Conservation (phyloP, 2,888 invertebrate genomes). For the Protula sp. region DNA sequence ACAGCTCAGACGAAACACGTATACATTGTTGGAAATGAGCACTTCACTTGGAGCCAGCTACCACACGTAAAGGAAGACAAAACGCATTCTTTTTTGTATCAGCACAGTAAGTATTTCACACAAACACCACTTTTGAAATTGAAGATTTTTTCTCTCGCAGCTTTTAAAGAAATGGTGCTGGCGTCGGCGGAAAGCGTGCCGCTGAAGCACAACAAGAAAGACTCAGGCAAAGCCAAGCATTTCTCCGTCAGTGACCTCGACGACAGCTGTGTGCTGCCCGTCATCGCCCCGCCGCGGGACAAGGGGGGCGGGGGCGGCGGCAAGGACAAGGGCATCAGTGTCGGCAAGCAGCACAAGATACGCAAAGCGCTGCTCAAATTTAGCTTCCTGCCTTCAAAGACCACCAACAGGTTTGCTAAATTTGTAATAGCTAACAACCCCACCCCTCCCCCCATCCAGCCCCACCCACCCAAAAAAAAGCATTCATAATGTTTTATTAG, state of each 20-base stretch:
- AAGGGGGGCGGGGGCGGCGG: conserved; percentile 54
- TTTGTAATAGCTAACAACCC: neutral
- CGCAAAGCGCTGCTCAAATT: conserved; percentile 85
- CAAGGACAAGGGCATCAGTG: conserved; percentile 63
- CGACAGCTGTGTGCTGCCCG: conserved; percentile 16
- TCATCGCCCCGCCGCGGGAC: conserved; percentile 7
- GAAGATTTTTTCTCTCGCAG: too few species aligned
- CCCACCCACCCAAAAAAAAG: too few species aligned
- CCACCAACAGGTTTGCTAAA: neutral
- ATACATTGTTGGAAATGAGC: too few species aligned
- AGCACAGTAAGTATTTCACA: too few species aligned
- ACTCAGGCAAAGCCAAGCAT: conserved; percentile 59
- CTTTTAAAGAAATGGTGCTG: conserved; percentile 69
- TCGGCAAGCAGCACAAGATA: conserved; percentile 76
- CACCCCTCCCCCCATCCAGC: neutral
- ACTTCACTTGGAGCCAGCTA: too few species aligned
- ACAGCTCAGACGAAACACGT: too few species aligned
- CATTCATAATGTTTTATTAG: too few species aligned
- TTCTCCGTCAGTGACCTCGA: conserved; percentile 61
- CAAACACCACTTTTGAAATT: too few species aligned
- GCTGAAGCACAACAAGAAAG: conserved; percentile 56
- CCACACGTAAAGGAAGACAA: too few species aligned
- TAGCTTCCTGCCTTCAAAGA: conserved; percentile 57
- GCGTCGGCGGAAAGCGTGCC: conserved; percentile 75
- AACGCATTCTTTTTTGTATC: too few species aligned